Percentiles rank a stretch among this genome's conserved stretches.
These are phyloP conservation scores for Eublepharis macularius DNA, from an alignment of 2,113 vertebrate species.

Conservation along the genomic window DNA sequence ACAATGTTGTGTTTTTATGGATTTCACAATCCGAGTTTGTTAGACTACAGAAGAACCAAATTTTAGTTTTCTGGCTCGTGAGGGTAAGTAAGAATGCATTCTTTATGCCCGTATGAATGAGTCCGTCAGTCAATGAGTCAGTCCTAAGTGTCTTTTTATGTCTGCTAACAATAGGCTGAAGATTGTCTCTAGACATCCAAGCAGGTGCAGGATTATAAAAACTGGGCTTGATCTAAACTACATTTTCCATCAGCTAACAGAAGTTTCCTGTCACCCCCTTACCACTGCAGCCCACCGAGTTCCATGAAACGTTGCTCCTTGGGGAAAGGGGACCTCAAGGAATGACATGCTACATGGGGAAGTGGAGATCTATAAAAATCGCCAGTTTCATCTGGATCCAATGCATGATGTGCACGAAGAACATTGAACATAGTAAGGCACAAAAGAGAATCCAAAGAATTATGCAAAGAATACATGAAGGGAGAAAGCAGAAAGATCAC, in stretches of 20 bases:
- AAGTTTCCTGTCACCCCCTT: too few relatives aligned
- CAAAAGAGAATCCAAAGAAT: neutral
- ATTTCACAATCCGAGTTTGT: neutral
- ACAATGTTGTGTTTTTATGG: too few relatives aligned
- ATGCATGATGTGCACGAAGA: neutral
- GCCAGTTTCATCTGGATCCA: too few relatives aligned
- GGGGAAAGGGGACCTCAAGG: too few relatives aligned
- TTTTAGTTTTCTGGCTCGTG: neutral
- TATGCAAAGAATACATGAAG: neutral
- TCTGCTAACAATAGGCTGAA: neutral
- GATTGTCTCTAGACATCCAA: fast-evolving
- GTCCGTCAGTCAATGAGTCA: neutral
- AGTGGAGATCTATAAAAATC: too few relatives aligned
- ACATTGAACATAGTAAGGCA: neutral
- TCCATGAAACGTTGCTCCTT: too few relatives aligned
- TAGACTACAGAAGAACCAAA: neutral
- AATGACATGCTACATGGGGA: too few relatives aligned
- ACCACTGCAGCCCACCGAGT: too few relatives aligned
- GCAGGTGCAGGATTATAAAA: neutral
- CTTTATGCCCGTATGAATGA: neutral
- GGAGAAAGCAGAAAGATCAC: neutral
- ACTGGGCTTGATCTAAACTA: too few relatives aligned
- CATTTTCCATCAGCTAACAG: too few relatives aligned
- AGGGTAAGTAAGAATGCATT: neutral
- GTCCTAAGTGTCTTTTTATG: neutral